Evolutionary conservation across 2,888 invertebrate genomes (phyloP), one percentile per base, ranked within the genome.

Genomic region (Fragum sueziense): DNA sequence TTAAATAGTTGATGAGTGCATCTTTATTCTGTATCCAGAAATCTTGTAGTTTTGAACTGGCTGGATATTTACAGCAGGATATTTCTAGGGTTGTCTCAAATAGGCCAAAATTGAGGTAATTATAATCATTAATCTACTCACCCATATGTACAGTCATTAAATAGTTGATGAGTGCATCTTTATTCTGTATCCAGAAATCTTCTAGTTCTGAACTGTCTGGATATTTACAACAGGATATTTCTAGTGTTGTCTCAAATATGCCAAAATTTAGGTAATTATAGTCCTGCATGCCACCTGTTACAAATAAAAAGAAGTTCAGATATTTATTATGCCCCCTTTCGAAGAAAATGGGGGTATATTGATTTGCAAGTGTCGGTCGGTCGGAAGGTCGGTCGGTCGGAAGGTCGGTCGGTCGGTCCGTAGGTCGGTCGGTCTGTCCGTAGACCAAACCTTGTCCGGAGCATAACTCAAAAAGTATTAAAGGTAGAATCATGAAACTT

Each of bases 61-160:
- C 95, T 2, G 98, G 98, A 93, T 95, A 98, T 94, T 98, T 98
- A 94, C 98, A 98, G 93, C 98, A 98, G 0, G 97, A 97, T 74
- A 98, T 95, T 93, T 98, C 98, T 61, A 98, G 94, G 0, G 98
- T 98, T 22, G 98, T 95, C 93, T 98, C 98, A 97, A 98, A 97
- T 92, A 97, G 97, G 20, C 98, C 98, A 90, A 96, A 96, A 96
- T 96, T 96, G 20, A 97, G 95, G 93, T 98, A 98, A 93, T 98
- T 98, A 93, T 97, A 98, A 92, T 98, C 98, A 93, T 97, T 97
- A 97, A 97, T 97, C 27, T 2, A 47, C 47, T 14, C 65, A 90
- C 89, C 88, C 65, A 82, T 85, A 72, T 90, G 87, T 17, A 84
- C 88, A 27, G 79, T 65, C 47, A 84, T 29, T 1, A 88, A 77